Base-by-base conservation (phyloP, 2,113 vertebrate species). In the Chinchilla lanigera region DNA sequence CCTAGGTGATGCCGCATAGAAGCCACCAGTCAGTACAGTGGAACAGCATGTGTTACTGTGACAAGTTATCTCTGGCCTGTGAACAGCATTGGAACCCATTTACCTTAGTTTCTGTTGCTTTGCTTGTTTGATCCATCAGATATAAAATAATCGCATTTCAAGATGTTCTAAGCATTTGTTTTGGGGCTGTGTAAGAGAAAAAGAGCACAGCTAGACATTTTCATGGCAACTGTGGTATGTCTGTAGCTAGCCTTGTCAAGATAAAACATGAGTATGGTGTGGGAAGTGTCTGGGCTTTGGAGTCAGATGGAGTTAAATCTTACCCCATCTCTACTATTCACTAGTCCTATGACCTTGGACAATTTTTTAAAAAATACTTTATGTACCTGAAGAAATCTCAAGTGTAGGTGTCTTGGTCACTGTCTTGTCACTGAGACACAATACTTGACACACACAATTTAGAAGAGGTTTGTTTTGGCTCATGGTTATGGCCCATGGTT, bases 371-470 rank as follows among this genome's bases (percentile, higher is more conserved):
- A 90, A 58, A 91, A 83, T 47, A 26, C 35, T 73, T 89, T 61
- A 75, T 80, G 24, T 95, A 96, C 5, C 56, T 77, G 75, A 92
- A 96, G 67, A 96, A 95, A 93, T 92, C 60, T 12, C 17, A 95
- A 96, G 50, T 69, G 6, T 92, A 77, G 44, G 13, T 77, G 14
- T 47, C 5, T 77, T 28, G 24, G 73, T 44, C 41, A 73, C 38
- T 41, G 41, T 24, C 38, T 73, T 73, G 71, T 73, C 38, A 47
- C 44, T 77, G 26, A 44, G 71, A 75, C 5, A 47, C 13, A 44
- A 26, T 47, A 75, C 24, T 24, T 28, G 24, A 44, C 10, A 75
- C 41, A 71, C 19, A 71, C 41, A 47, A 47, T 24, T 75, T 69
- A 69, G 17, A 69, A 71, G 67, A 71, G n/a, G n/a, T 71, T 77